Conservation (phyloP, 2,888 invertebrate species). For the Cosmia trapezina region DNA sequence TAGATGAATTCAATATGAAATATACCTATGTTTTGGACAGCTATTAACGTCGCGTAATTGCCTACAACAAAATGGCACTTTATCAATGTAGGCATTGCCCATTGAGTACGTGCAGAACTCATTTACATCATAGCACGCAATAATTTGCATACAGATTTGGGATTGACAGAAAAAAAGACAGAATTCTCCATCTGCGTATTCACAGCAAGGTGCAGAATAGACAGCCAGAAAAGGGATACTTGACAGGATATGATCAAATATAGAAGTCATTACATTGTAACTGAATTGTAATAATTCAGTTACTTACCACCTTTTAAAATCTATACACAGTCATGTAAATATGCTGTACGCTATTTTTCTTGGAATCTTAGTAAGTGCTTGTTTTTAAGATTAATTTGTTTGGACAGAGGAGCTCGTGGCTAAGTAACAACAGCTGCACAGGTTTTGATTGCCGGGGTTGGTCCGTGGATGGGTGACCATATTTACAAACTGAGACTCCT, state of each 20-base stretch:
- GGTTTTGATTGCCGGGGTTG: too few relatives aligned
- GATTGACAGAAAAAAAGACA: conserved; percentile 11
- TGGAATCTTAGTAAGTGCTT: not conserved
- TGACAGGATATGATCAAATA: conserved; percentile 50
- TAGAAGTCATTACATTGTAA: conserved; percentile 12
- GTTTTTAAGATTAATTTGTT: not conserved
- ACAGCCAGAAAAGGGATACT: conserved; percentile 15
- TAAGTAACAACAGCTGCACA: too few relatives aligned
- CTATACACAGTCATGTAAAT: conserved; percentile 5
- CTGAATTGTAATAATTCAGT: not conserved
- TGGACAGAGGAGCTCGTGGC: too few relatives aligned
- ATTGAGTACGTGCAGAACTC: not conserved
- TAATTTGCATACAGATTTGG: conserved; percentile 39
- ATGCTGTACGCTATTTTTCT: not conserved
- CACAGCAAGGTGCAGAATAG: conserved; percentile 8
- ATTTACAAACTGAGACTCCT: too few relatives aligned
- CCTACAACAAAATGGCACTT: not conserved
- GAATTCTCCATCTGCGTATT: not conserved
- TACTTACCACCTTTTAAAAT: conserved; percentile 15
- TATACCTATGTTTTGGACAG: not conserved
- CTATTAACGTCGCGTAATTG: not conserved
- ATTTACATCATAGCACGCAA: conserved; percentile 11
- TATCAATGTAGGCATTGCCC: not conserved
- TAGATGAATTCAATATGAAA: not conserved
- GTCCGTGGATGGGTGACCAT: too few relatives aligned